Conservation (phyloP, 2,888 invertebrate species). For the Pseudococcus longispinus region DNA sequence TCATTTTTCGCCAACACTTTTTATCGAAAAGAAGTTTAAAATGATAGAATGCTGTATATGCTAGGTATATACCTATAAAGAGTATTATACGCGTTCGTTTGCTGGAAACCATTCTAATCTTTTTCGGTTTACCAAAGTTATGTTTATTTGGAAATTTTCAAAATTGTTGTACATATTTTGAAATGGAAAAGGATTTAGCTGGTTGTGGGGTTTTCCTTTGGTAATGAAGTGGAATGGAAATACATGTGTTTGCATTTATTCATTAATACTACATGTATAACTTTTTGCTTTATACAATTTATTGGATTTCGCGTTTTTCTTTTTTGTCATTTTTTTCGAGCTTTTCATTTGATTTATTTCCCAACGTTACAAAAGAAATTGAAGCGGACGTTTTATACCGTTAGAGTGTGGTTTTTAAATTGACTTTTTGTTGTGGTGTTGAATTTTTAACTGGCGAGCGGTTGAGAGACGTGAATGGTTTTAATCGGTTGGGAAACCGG, state of each 20-base stretch:
- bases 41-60: not conserved
- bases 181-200: slow-evolving; percentile 8
- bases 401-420: not conserved
- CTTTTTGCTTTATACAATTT: not conserved
- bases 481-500: no score
- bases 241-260: not conserved
- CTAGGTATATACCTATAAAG: not conserved
- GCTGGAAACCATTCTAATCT: not conserved
- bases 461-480: not conserved
- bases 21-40: not conserved
- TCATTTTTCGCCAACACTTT: not conserved
- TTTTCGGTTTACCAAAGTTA: not conserved
- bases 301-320: not conserved
- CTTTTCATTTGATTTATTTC: slow-evolving; percentile 9
- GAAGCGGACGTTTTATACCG: not conserved
- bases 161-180: not conserved
- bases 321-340: not conserved
- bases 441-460: not conserved
- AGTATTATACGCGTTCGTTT: not conserved
- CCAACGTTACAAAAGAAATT: not conserved
- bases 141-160: slow-evolving; percentile 8
- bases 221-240: slow-evolving; percentile 5
- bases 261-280: not conserved
- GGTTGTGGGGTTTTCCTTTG: not conserved
- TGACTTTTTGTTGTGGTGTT: not conserved